These are phyloP conservation scores for Erinaceus europaeus DNA, from an alignment of 2,113 vertebrate genomes.

Conservation along the genomic window DNA sequence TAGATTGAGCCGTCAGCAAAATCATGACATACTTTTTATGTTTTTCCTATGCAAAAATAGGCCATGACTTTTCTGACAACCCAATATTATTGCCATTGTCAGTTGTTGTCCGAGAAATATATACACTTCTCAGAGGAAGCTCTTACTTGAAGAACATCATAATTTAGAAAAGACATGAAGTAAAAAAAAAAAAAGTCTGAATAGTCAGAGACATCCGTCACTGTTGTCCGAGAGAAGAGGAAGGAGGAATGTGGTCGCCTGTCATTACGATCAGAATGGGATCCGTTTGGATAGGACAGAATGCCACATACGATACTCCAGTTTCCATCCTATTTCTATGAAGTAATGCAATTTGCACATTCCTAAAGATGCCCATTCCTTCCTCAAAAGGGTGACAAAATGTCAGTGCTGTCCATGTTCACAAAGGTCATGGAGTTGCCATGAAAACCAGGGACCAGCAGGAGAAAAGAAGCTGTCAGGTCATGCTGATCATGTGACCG, in stretches of 20 bases:
- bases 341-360: slow-evolving; percentile 3
- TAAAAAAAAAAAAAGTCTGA: no score
- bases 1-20: no score
- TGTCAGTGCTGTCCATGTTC: neutral
- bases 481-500: slow-evolving; percentile 35
- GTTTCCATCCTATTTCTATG: neutral
- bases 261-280: neutral
- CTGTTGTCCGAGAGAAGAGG: neutral
- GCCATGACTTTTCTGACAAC: no score
- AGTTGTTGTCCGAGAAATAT: neutral
- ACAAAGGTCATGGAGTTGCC: slow-evolving; percentile 50
- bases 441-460: neutral
- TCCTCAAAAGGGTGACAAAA: neutral
- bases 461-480: slow-evolving; percentile 1
- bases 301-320: neutral
- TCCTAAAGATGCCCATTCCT: slow-evolving; percentile 11
- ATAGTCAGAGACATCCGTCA: neutral
- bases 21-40: no score
- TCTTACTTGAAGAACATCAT: neutral
- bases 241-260: slow-evolving; percentile 4
- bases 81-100: neutral
- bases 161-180: neutral
- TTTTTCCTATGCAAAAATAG: no score
- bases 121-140: neutral
- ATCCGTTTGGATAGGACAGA: neutral